Base-by-base conservation (phyloP, 2,113 vertebrate species). In the Plecotus auritus region DNA sequence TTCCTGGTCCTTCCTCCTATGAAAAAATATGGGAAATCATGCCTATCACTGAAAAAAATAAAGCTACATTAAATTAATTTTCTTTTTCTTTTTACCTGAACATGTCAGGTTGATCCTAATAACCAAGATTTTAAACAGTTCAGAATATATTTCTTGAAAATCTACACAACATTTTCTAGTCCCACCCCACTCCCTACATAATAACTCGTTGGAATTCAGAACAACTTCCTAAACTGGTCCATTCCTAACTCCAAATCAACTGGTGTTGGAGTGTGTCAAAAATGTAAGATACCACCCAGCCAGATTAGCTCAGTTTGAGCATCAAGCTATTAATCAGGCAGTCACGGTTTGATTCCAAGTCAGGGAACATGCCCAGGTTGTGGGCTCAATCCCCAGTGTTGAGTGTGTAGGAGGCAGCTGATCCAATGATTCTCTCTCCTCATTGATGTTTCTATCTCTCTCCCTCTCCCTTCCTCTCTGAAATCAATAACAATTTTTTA, bases 41-140 rank as follows among this genome's bases (percentile, higher is more conserved):
- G 22, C 30, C 45, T 73, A 54, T 93, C 72, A 12, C 16, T 54
- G 23, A 13, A 51, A 90, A 13, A 72, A 78, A 77, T 40, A 78
- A 66, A 96, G 49, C 35, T 35, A 45, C 80, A 42, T 18, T 59
- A 92, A 84, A 59, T 80, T 69, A 37, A 22, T 42, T 77, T 80
- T 51, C 11, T 67, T 81, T 85, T 45, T 45, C 64, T 73, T 91
- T 90, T 89, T 91, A 69, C 13, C 22, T 81, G 51, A 69, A 45
- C 91, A 88, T 84, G 70, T 94, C 84, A 84, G 30, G 14, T 45
- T 93, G 66, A 88, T 82, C 77, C 54, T 96, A 95, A 94, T 61
- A 81, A 67, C 7, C 26, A 80, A 47, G 22, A n/a, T 93, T 93
- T 92, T 84, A 72, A 95, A 86, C 13, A 88, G 59, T 89, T 76